Evolutionary conservation across 1,140 invertebrate genomes (phyloP).

Genomic region (Hormaphis cornu): DNA sequence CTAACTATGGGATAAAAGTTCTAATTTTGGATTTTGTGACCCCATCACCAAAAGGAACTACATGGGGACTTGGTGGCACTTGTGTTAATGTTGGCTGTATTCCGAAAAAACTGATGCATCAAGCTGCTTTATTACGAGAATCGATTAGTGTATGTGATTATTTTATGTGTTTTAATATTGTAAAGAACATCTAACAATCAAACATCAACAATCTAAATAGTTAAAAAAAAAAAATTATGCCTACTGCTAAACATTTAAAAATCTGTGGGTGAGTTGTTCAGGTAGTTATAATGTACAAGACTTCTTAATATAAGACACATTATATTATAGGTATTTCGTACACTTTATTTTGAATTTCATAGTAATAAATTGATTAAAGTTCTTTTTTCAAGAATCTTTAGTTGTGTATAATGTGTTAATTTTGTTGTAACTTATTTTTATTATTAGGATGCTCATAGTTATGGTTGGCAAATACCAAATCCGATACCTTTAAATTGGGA

Average conservation of each 20-base stretch:
- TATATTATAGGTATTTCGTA: too few species aligned
- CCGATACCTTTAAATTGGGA: constrained; percentile 62
- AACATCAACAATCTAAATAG: too few species aligned
- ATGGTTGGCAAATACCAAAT: constrained; percentile 72
- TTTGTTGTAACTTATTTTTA: too few species aligned
- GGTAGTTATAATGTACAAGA: too few species aligned
- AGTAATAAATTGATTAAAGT: too few species aligned
- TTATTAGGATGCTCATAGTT: constrained; percentile 60
- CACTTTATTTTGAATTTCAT: too few species aligned
- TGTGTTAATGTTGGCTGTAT: constrained; percentile 98
- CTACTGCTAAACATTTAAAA: too few species aligned
- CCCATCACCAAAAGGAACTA: constrained; percentile 72
- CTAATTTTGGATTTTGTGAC: constrained; percentile 89
- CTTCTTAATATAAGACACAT: too few species aligned
- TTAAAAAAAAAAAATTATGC: too few species aligned
- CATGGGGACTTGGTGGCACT: constrained; percentile 89
- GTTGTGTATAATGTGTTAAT: background rate
- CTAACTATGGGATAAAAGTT: constrained; percentile 69
- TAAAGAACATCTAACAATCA: too few species aligned
- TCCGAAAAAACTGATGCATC: constrained; percentile 95
- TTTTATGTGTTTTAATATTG: too few species aligned
- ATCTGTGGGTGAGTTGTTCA: too few species aligned
- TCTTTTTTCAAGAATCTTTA: background rate
- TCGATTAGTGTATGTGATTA: constrained; percentile 56
- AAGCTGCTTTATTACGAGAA: constrained; percentile 79